Conservation (phyloP, 1,140 invertebrate genomes). For the Gryllus bimaculatus region DNA sequence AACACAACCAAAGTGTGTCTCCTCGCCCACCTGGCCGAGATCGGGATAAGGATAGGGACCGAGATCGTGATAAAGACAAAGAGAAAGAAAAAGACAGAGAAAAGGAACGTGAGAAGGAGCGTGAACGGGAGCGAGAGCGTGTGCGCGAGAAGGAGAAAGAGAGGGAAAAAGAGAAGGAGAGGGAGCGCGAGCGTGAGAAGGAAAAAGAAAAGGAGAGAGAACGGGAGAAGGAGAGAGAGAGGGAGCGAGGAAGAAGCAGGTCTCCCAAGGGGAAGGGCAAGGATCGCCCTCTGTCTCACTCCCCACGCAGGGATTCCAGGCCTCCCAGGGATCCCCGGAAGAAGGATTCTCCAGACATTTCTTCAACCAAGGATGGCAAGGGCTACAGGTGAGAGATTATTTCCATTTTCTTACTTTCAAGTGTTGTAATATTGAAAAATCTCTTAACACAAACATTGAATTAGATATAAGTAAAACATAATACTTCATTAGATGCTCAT, state of each 20-base stretch:
- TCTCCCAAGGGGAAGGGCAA: constrained; percentile 31
- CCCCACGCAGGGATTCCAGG: constrained; percentile 27
- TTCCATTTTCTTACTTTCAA: neutral
- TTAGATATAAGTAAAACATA: too few species aligned
- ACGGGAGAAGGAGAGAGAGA: constrained; percentile 29
- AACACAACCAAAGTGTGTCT: constrained; percentile 23
- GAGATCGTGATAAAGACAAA: constrained; percentile 34
- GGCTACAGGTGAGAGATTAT: constrained; percentile 17
- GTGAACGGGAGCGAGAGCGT: constrained; percentile 29
- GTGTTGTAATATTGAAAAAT: too few species aligned
- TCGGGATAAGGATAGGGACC: constrained; percentile 28
- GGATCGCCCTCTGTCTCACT: constrained; percentile 30
- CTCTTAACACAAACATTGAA: too few species aligned
- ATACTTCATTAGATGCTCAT: too few species aligned
- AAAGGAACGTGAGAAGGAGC: constrained; percentile 27
- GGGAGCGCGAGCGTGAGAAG: constrained; percentile 26
- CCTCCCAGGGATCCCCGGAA: constrained; percentile 19
- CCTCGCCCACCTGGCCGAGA: constrained; percentile 26
- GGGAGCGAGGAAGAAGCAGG: constrained; percentile 31
- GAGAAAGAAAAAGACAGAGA: constrained; percentile 22
- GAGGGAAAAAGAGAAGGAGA: constrained; percentile 31
- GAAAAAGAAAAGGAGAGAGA: constrained; percentile 30
- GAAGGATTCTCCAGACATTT: constrained; percentile 24
- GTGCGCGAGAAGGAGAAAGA: constrained; percentile 31
- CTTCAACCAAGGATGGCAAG: constrained; percentile 16